Evolutionary conservation across 2,797 vertebrate genomes (phyloP), one percentile per base, ranked within the genome.

Genomic region (Thalassophryne amazonica): DNA sequence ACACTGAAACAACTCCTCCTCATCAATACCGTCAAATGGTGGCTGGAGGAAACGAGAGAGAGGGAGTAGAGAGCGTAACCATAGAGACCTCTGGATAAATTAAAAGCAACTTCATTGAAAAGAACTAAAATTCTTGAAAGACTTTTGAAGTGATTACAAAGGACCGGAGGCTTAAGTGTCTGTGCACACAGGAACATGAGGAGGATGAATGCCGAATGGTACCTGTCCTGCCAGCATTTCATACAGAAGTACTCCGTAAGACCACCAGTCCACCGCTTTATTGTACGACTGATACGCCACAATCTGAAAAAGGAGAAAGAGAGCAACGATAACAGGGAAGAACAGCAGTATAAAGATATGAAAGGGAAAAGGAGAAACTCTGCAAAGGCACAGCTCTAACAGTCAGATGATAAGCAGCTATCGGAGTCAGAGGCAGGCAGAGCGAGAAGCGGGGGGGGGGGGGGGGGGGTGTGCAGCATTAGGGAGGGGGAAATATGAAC

Each of bases 161-260:
- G 37, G 32, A 53, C 29, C 31, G 35, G 24, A 35, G 55, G 56
- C 34, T 49, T 58, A 24, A 56, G 48, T 7, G 34, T 55, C 39
- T 27, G 27, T 11, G 33, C 25, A 30, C 25, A 22, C 0, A 6
- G 2, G n/a, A 43, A 20, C 48, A 21, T 52, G 54, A 54, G 53
- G 27, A 11, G 36, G 37, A 40, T 37, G 60, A 54, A 50, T n/a
- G 21, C 7, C 32, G 53, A 42, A 34, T 4, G 23, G 66, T 81
- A 95, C 94, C 93, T 95, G 94, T 63, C 94, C 94, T 4, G 94
- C 93, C 69, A 96, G 69, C 94, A 97, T 95, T 71, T 96, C 94
- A 59, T 95, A 96, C 3, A 96, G 79, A 52, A 97, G 85, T 0
- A 97, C 94, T 18, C 94, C 94, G 28, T 91, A 97, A 5, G 94